Evolutionary conservation across 1,140 invertebrate genomes (phyloP).

Genomic region (Aphaenogaster rudis): DNA sequence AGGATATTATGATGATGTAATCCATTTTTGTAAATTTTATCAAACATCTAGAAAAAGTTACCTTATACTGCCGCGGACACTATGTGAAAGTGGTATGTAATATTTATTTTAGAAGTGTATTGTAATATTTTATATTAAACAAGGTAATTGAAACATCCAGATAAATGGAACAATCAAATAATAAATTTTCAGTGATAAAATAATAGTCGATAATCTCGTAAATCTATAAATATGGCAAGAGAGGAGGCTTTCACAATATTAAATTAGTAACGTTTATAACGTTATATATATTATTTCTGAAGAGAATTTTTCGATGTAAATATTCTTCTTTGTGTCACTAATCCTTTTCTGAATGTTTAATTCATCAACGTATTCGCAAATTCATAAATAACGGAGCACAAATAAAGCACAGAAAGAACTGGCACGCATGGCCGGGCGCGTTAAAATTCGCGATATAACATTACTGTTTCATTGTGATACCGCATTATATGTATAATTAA

Average conservation of each 20-base stretch:
- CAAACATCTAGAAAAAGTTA: background rate
- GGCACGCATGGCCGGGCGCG: background rate
- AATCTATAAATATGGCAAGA: background rate
- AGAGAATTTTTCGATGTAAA: background rate
- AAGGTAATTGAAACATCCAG: background rate
- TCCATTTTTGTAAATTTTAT: conserved; percentile 27
- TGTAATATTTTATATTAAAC: background rate
- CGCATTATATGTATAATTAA: conserved; percentile 59
- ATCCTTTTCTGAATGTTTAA: background rate
- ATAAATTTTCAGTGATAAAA: conserved; percentile 7
- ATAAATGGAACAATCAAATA: background rate
- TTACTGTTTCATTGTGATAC: conserved; percentile 44
- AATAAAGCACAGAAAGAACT: conserved; percentile 39
- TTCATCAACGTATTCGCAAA: conserved; percentile 1
- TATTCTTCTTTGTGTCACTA: background rate
- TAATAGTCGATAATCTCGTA: conserved; percentile 1
- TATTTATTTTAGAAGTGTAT: background rate
- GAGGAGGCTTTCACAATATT: background rate
- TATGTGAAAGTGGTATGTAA: background rate
- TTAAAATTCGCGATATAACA: conserved; percentile 58
- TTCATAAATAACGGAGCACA: conserved; percentile 29
- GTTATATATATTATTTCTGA: background rate
- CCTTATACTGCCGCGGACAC: background rate
- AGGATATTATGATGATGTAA: conserved; percentile 1
- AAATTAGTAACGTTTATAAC: background rate